These are phyloP conservation scores for Callospermophilus lateralis DNA, from an alignment of 2,113 vertebrate genomes.

Conservation along the genomic window DNA sequence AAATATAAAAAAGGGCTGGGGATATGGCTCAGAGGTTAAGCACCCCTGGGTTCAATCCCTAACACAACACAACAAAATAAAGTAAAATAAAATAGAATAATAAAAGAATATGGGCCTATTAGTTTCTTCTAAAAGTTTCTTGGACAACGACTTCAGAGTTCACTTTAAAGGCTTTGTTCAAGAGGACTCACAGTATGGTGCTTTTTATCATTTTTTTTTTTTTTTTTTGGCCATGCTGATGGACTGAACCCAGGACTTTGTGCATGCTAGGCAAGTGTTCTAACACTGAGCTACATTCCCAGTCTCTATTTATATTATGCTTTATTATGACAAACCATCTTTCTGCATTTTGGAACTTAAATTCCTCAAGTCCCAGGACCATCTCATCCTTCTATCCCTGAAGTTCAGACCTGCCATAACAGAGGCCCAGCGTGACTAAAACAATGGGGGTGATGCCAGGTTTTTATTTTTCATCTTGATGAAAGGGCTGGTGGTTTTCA, in stretches of 20 bases:
- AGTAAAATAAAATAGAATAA: background rate
- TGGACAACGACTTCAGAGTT: background rate
- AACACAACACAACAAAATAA: too few species aligned
- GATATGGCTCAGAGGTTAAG: too few species aligned
- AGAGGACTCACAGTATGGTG: background rate
- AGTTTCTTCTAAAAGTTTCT: background rate
- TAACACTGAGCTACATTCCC: background rate
- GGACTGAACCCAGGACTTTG: background rate
- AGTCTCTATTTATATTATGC: background rate
- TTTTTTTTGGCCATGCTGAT: background rate
- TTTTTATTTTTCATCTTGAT: conserved; percentile 62
- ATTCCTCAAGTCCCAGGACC: conserved; percentile 15
- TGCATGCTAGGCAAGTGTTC: background rate
- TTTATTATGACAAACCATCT: background rate
- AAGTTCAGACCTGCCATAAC: conserved; percentile 34
- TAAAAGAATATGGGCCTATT: background rate
- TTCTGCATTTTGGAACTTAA: background rate
- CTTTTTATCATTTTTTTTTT: background rate
- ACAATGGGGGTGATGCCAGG: background rate
- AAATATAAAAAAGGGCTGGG: too few species aligned
- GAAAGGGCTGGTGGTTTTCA: conserved; percentile 24
- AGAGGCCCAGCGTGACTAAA: background rate
- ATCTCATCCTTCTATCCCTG: conserved; percentile 25
- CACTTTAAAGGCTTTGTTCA: background rate
- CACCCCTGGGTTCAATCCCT: too few species aligned